Conservation (phyloP, 2,113 vertebrate genomes). For the Podilymbus podiceps region DNA sequence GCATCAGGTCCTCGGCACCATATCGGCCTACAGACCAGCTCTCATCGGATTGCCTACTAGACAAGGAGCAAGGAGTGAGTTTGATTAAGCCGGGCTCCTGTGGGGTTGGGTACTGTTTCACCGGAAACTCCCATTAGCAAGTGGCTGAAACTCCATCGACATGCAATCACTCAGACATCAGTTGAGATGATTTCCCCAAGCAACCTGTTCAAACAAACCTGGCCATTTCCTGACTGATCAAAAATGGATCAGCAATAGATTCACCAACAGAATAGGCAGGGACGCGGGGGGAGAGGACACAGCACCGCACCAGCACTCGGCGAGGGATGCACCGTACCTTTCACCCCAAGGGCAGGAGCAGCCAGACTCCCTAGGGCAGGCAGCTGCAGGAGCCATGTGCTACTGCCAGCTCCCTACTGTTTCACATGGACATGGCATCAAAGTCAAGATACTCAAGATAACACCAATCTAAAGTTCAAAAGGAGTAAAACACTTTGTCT, state of each 20-base stretch:
- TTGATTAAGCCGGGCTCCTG: neutral
- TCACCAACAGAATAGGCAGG: neutral
- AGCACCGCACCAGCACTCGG: neutral
- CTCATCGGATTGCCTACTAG: neutral
- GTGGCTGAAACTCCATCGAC: neutral
- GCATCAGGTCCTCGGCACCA: neutral
- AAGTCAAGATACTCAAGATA: neutral
- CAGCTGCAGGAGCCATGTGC: neutral
- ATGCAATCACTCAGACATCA: neutral
- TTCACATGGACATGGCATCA: neutral
- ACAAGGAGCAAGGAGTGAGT: neutral
- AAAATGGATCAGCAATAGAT: neutral
- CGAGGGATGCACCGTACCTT: fast-evolving
- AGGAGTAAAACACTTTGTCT: neutral
- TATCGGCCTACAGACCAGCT: neutral
- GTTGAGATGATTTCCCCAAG: neutral
- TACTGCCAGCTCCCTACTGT: neutral
- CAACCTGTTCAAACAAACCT: neutral
- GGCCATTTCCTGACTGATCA: neutral
- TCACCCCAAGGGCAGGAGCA: neutral
- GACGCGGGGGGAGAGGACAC: neutral
- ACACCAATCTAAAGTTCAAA: neutral
- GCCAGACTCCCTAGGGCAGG: neutral
- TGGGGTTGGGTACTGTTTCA: neutral
- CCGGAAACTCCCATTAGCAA: neutral